Conservation (phyloP, 2,888 invertebrate species). For the Gnatocerus cornutus region DNA sequence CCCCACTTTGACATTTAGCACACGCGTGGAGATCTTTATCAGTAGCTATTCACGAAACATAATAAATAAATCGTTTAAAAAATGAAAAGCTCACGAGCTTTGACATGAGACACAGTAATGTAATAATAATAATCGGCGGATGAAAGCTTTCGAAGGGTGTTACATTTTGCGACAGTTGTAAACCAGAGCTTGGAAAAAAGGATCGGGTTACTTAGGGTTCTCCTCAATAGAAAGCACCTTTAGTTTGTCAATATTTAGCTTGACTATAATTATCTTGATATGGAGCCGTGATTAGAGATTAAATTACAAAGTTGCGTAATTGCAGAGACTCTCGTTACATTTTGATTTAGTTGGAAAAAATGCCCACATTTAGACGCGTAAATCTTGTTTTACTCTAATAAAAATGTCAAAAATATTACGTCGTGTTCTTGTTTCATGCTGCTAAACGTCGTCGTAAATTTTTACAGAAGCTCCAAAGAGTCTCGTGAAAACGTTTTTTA, state of each 20-base stretch:
- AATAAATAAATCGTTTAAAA: constrained; percentile 43
- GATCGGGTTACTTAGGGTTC: constrained; percentile 40
- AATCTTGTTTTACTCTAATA: constrained; percentile 6
- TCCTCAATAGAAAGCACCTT: constrained; percentile 30
- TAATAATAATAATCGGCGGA: constrained; percentile 32
- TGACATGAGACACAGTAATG: constrained; percentile 28
- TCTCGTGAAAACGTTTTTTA: not conserved
- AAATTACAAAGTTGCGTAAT: constrained; percentile 26
- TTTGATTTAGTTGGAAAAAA: constrained; percentile 14
- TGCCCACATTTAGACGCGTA: not conserved
- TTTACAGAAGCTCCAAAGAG: not conserved
- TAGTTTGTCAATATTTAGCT: constrained; percentile 45
- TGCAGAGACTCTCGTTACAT: constrained; percentile 3
- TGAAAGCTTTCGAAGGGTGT: constrained; percentile 32
- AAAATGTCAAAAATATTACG: constrained; percentile 18
- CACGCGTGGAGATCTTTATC: constrained; percentile 35
- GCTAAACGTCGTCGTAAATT: constrained; percentile 19
- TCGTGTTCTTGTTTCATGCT: constrained; percentile 15
- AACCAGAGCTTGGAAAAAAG: constrained; percentile 30
- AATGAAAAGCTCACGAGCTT: constrained; percentile 28
- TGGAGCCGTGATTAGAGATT: constrained; percentile 33
- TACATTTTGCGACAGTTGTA: constrained; percentile 35
- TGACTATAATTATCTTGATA: constrained; percentile 42
- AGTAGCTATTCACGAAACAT: constrained; percentile 18
- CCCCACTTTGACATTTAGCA: constrained; percentile 23